phyloP scores from a whole-genome alignment of 2,888 invertebrate genomes.

The Acleris literana region DNA sequence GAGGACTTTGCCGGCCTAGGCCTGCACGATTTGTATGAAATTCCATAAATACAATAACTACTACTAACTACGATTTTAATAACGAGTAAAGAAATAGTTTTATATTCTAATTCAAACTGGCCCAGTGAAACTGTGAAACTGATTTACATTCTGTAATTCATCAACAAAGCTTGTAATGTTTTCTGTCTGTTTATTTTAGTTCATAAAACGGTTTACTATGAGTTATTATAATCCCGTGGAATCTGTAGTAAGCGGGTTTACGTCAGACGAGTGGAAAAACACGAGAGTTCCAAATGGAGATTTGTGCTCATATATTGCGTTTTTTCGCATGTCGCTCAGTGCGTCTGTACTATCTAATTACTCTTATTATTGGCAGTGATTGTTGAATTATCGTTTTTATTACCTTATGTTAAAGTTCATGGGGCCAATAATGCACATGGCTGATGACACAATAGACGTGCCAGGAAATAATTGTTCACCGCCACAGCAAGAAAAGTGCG shows the following conservation, averaged over 20 bases:
- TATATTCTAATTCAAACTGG: background rate
- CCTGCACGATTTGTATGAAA: too few species aligned
- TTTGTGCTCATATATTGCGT: background rate
- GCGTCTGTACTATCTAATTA: too few species aligned
- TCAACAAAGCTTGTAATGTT: constrained; percentile 7
- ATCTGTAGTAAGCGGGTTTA: background rate
- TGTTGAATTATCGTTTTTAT: too few species aligned
- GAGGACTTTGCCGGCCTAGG: too few species aligned
- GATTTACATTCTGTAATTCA: constrained; percentile 11
- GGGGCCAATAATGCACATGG: too few species aligned
- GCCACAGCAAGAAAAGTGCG: too few species aligned
- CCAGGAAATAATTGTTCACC: too few species aligned
- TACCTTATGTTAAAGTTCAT: too few species aligned
- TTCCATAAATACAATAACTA: too few species aligned
- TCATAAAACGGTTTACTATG: constrained; percentile 21
- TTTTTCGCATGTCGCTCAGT: too few species aligned
- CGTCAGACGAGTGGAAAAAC: constrained; percentile 11
- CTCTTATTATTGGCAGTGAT: too few species aligned
- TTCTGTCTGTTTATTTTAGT: constrained; percentile 5
- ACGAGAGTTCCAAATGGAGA: background rate
- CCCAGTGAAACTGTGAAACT: background rate
- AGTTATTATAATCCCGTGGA: constrained; percentile 6
- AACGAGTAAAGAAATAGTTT: background rate
- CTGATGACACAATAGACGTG: too few species aligned
- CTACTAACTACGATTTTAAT: background rate